Evolutionary conservation across 2,113 vertebrate genomes (phyloP).

Genomic region (Collichthys lucidus): DNA sequence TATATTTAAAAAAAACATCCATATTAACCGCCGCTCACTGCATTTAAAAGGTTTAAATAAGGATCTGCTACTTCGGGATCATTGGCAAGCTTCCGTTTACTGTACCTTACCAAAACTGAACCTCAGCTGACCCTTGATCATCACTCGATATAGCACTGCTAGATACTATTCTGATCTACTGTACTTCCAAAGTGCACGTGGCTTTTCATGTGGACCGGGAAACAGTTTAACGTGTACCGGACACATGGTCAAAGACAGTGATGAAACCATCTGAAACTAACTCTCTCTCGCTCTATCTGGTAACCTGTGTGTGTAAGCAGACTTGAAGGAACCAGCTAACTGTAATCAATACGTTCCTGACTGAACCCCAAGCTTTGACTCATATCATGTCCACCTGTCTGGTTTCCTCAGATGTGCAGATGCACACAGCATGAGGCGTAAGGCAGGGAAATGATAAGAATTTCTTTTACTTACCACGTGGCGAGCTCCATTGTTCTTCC

Average conservation of each 20-base stretch:
- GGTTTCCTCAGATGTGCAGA: constrained; percentile 58
- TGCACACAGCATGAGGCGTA: constrained; percentile 31
- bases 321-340: constrained; percentile 59
- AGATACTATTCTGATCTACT: constrained; percentile 35
- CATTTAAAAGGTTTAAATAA: constrained; percentile 34
- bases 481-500: constrained; percentile 83
- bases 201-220: constrained; percentile 10
- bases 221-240: constrained; percentile 8
- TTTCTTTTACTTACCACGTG: constrained; percentile 86
- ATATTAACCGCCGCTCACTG: not conserved
- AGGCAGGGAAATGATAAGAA: constrained; percentile 22
- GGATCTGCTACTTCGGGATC: constrained; percentile 22
- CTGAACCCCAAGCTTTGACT: constrained; percentile 50
- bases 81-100: constrained; percentile 9
- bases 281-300: constrained; percentile 31
- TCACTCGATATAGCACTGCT: constrained; percentile 23
- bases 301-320: constrained; percentile 53
- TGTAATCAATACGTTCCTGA: constrained; percentile 69
- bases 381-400: constrained; percentile 44
- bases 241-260: not conserved
- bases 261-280: constrained; percentile 56
- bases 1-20: not conserved
- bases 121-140: constrained; percentile 31
- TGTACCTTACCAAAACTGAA: constrained; percentile 36
- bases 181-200: constrained; percentile 18